These are phyloP conservation scores for Drosophila prolongata DNA, from an alignment of 2,888 invertebrate genomes.

Conservation along the genomic window DNA sequence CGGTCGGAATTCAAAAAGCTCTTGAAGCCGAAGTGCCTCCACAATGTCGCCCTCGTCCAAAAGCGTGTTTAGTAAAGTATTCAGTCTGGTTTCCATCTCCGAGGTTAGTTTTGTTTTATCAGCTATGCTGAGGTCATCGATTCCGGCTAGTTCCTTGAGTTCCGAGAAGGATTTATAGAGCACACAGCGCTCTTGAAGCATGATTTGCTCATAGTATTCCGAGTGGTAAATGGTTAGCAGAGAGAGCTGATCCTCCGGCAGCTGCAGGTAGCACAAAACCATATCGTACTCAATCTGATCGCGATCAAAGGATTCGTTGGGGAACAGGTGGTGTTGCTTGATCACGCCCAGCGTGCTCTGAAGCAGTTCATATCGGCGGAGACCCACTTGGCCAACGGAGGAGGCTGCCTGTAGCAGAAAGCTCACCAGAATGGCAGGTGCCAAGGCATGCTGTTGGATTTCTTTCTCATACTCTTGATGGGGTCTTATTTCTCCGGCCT, in stretches of 20 bases:
- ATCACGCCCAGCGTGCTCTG: constrained; percentile 82
- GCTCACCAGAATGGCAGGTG: constrained; percentile 87
- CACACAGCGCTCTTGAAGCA: constrained; percentile 82
- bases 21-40: constrained; percentile 86
- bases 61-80: constrained; percentile 85
- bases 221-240: constrained; percentile 81
- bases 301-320: constrained; percentile 83
- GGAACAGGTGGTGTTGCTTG: constrained; percentile 82
- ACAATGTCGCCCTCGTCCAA: constrained; percentile 86
- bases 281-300: constrained; percentile 84
- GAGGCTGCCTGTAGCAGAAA: constrained; percentile 86
- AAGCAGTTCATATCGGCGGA: constrained; percentile 85
- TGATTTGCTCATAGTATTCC: constrained; percentile 83
- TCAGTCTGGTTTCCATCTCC: constrained; percentile 80
- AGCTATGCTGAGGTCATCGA: constrained; percentile 82
- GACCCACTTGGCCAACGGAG: constrained; percentile 60
- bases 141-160: constrained; percentile 83
- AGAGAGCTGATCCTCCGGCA: constrained; percentile 47
- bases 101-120: constrained; percentile 71
- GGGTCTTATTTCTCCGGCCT: constrained; percentile 82
- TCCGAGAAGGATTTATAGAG: constrained; percentile 84
- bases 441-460: constrained; percentile 87
- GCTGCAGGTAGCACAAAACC: constrained; percentile 80
- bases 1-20: constrained; percentile 84
- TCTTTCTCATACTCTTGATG: constrained; percentile 86